phyloP scores from a whole-genome alignment of 92 coral and sea anemone genomes.

The Isaurus tuberculatus region DNA sequence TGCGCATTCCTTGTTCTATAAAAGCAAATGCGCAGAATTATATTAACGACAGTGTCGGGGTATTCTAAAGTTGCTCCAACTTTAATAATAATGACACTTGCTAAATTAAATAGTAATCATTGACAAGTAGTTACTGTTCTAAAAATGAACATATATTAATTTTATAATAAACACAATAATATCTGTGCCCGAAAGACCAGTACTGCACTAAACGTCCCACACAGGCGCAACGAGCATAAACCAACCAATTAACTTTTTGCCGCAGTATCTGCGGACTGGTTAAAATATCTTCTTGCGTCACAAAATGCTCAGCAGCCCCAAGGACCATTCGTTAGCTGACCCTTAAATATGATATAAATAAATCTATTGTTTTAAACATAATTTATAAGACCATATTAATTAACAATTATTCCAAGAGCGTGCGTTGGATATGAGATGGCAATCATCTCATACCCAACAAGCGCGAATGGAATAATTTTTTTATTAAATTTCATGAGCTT shows the following conservation, averaged over 20 bases:
- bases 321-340: background rate
- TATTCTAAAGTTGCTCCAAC: too few relatives aligned
- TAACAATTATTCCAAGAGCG: too few relatives aligned
- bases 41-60: too few relatives aligned
- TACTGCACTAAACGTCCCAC: constrained; percentile 18
- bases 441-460: too few relatives aligned
- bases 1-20: too few relatives aligned
- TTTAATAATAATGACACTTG: background rate
- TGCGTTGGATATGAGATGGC: too few relatives aligned
- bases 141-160: background rate
- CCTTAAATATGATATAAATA: background rate
- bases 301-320: background rate
- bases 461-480: too few relatives aligned
- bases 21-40: too few relatives aligned
- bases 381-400: too few relatives aligned
- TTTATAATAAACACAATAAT: background rate
- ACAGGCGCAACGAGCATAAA: constrained; percentile 15
- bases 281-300: background rate
- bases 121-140: background rate
- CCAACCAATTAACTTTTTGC: constrained; percentile 3
- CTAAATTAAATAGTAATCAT: background rate
- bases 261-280: background rate
- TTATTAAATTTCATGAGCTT: too few relatives aligned
- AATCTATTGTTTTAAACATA: background rate
- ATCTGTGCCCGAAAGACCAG: background rate